phyloP scores from a whole-genome alignment of 2,888 invertebrate species.

The Leptinotarsa peninsularis region DNA sequence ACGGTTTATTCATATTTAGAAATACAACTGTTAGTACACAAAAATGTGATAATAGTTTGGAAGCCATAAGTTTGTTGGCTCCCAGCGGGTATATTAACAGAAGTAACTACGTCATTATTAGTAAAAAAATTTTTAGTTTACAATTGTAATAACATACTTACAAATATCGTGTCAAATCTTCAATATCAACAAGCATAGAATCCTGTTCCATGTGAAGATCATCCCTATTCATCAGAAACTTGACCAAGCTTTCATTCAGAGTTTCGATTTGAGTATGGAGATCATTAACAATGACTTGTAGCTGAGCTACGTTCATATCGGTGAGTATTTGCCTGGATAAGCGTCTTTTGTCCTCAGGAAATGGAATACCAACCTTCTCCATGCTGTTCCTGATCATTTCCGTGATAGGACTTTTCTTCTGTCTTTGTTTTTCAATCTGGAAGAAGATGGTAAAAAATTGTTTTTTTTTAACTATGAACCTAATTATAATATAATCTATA shows the following conservation, averaged over 20 bases:
- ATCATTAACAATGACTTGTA: conserved; percentile 95
- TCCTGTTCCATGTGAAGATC: conserved; percentile 98
- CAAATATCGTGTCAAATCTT: conserved; percentile 92
- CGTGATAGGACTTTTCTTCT: conserved; percentile 84
- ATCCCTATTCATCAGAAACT: conserved; percentile 90
- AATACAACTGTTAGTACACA: too few species aligned
- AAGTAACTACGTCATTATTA: too few species aligned
- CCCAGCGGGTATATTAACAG: too few species aligned
- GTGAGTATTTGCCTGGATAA: conserved; percentile 87
- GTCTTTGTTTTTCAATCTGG: conserved; percentile 74
- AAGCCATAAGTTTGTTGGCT: too few species aligned
- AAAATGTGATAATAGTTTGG: too few species aligned
- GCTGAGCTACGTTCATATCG: conserved; percentile 93
- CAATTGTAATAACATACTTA: conserved; percentile 68
- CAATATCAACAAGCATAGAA: conserved; percentile 96
- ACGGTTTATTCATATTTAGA: too few species aligned
- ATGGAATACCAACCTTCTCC: conserved; percentile 84
- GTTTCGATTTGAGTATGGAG: conserved; percentile 93
- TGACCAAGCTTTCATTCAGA: conserved; percentile 90
- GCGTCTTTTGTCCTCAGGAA: conserved; percentile 85
- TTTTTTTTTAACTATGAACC: too few species aligned
- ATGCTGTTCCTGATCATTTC: conserved; percentile 86
- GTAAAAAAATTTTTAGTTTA: not conserved
- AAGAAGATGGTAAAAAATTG: conserved; percentile 20
- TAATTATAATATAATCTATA: too few species aligned